Conservation (phyloP, 1,140 invertebrate species). For the Drosophila mayri region DNA sequence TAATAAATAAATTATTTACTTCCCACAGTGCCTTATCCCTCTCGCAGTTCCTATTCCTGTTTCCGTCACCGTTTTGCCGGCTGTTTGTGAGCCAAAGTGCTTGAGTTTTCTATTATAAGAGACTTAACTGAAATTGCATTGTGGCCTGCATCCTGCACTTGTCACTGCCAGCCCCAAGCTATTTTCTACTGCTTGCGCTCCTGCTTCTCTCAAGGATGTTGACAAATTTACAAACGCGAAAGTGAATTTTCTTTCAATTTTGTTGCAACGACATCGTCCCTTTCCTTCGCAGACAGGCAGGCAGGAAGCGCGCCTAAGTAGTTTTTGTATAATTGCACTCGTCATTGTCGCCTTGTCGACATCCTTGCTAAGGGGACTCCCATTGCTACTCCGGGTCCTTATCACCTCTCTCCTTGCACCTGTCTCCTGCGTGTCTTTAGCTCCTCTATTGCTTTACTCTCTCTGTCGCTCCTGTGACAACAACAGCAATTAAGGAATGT, state of each 20-base stretch:
- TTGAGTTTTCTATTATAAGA: slow-evolving; percentile 56
- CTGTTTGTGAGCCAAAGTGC: slow-evolving; percentile 52
- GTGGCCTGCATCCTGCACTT: slow-evolving; percentile 54
- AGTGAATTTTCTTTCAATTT: slow-evolving; percentile 83
- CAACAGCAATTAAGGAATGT: slow-evolving; percentile 84
- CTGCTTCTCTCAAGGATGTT: slow-evolving; percentile 79
- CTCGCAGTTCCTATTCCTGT: slow-evolving; percentile 7
- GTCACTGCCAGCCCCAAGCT: slow-evolving; percentile 56
- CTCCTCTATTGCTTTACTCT: background rate
- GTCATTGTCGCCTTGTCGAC: slow-evolving; percentile 76
- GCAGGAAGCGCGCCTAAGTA: slow-evolving; percentile 80
- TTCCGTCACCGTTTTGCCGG: slow-evolving; percentile 21
- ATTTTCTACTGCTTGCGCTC: slow-evolving; percentile 45
- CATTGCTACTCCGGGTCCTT: background rate
- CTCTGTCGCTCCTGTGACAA: slow-evolving; percentile 49
- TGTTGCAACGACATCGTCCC: slow-evolving; percentile 50
- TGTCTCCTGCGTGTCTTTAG: background rate
- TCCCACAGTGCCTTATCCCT: slow-evolving; percentile 5
- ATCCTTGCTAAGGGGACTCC: slow-evolving; percentile 37
- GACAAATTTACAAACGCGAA: slow-evolving; percentile 82
- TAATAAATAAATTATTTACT: background rate
- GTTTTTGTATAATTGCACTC: slow-evolving; percentile 84
- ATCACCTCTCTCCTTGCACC: slow-evolving; percentile 1
- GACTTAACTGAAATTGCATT: slow-evolving; percentile 63
- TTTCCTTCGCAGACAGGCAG: slow-evolving; percentile 11